A percentile compares a stretch with the other conserved stretches of the same genome.
Conservation (phyloP, 2,888 invertebrate species). For the Hyles lineata region DNA sequence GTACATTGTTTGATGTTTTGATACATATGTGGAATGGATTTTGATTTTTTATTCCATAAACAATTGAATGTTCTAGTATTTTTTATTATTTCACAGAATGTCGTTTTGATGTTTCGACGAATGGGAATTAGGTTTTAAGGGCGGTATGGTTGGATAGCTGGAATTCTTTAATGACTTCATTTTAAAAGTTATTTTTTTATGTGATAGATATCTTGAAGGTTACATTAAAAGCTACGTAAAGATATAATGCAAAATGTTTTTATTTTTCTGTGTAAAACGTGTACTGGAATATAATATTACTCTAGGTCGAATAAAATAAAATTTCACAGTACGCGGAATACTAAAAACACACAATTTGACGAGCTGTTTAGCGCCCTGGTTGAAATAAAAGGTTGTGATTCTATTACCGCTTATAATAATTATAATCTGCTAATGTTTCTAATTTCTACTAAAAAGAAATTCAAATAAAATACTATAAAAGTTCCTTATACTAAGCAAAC, state of each 20-base stretch:
- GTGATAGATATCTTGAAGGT: conserved; percentile 1
- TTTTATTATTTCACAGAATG: conserved; percentile 1
- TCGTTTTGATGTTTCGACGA: conserved; percentile 23
- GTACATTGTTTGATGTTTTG: conserved; percentile 46
- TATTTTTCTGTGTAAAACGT: background rate
- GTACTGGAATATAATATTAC: background rate
- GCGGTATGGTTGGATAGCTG: background rate
- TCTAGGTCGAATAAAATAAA: conserved; percentile 1
- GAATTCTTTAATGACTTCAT: conserved; percentile 12
- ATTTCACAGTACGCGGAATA: background rate
- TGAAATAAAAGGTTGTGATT: no score
- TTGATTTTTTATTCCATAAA: conserved; percentile 50
- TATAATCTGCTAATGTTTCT: no score
- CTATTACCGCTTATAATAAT: no score
- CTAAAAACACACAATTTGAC: no score
- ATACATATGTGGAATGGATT: conserved; percentile 46
- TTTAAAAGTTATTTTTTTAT: background rate
- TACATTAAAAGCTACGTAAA: background rate
- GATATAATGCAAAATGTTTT: background rate
- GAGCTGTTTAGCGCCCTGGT: no score
- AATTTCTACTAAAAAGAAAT: no score
- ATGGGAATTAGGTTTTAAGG: conserved; percentile 22
- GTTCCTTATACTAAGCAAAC: no score
- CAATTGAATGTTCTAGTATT: background rate
- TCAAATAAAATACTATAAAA: no score